A percentile compares a stretch with the other conserved stretches of the same genome.
phyloP scores from a whole-genome alignment of 2,888 invertebrate species.

The Koerneria pararmatus region DNA sequence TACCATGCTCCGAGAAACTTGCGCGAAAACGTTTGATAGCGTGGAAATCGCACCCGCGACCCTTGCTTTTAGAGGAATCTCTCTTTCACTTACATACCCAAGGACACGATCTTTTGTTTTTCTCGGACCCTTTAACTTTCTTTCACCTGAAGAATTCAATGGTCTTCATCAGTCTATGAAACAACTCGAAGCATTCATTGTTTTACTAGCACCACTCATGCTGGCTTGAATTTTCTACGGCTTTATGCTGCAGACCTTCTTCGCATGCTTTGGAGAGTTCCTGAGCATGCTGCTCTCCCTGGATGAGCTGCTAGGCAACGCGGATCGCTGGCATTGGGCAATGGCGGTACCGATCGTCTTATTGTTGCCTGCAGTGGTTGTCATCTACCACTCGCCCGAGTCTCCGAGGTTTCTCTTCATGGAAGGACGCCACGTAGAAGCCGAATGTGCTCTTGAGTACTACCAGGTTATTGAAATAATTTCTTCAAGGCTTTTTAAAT shows the following conservation, averaged over 20 bases:
- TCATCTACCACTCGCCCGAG: constrained; percentile 42
- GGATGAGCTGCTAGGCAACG: constrained; percentile 39
- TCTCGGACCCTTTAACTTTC: no score
- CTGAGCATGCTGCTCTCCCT: constrained; percentile 46
- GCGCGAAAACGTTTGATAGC: no score
- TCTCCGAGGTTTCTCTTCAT: constrained; percentile 46
- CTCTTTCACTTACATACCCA: no score
- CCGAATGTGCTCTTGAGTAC: constrained; percentile 38
- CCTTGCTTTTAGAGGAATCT: no score
- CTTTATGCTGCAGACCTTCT: constrained; percentile 52
- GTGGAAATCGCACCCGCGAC: no score
- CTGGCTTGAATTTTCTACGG: no score
- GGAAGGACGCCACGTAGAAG: constrained; percentile 35
- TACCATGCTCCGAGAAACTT: no score
- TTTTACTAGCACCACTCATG: neutral
- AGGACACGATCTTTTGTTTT: no score
- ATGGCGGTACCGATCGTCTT: constrained; percentile 42
- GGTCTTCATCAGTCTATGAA: no score
- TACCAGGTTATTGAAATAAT: constrained; percentile 46
- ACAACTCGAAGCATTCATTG: no score
- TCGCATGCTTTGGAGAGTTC: constrained; percentile 53
- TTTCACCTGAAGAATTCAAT: no score
- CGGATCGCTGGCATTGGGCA: constrained; percentile 41
- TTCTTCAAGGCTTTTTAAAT: no score
- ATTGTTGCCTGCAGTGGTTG: constrained; percentile 36